phyloP scores from a whole-genome alignment of 2,888 invertebrate species.

The Scaptomyza reducta region DNA sequence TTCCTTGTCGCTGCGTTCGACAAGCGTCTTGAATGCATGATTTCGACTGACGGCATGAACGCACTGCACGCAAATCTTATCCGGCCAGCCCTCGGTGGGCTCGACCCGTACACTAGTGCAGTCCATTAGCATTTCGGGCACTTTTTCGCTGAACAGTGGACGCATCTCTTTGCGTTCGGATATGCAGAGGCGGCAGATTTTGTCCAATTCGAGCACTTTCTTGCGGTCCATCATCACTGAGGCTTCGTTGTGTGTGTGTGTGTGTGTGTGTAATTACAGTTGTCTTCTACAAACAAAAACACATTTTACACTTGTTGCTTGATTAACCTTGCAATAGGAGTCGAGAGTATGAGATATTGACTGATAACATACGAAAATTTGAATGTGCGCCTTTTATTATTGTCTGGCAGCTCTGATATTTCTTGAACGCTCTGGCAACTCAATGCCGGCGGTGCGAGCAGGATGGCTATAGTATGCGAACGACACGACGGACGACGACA shows the following conservation, averaged over 20 bases:
- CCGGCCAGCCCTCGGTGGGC: constrained; percentile 86
- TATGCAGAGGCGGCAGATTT: constrained; percentile 88
- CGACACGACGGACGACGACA: constrained; percentile 58
- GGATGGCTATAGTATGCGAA: constrained; percentile 45
- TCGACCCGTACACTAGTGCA: constrained; percentile 87
- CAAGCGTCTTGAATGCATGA: constrained; percentile 87
- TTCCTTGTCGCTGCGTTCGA: constrained; percentile 86
- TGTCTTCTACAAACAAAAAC: constrained; percentile 15
- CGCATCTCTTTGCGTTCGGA: constrained; percentile 88
- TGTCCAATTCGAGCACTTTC: constrained; percentile 85
- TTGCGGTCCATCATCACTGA: constrained; percentile 81
- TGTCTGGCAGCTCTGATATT: constrained; percentile 41
- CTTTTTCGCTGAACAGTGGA: constrained; percentile 87
- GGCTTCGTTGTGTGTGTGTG: background rate
- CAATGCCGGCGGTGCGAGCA: constrained; percentile 24
- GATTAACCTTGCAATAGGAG: constrained; percentile 9
- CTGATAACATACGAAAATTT: constrained; percentile 29
- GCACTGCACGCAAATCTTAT: constrained; percentile 87
- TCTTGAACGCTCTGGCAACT: constrained; percentile 44
- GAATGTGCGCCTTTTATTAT: constrained; percentile 30
- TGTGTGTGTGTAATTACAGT: background rate
- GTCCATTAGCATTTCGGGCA: constrained; percentile 88
- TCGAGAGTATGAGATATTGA: constrained; percentile 37
- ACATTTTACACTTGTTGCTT: constrained; percentile 28
- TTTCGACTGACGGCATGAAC: constrained; percentile 88